phyloP scores from a whole-genome alignment of 2,797 vertebrate species.

The Dendrocincla fuliginosa region DNA sequence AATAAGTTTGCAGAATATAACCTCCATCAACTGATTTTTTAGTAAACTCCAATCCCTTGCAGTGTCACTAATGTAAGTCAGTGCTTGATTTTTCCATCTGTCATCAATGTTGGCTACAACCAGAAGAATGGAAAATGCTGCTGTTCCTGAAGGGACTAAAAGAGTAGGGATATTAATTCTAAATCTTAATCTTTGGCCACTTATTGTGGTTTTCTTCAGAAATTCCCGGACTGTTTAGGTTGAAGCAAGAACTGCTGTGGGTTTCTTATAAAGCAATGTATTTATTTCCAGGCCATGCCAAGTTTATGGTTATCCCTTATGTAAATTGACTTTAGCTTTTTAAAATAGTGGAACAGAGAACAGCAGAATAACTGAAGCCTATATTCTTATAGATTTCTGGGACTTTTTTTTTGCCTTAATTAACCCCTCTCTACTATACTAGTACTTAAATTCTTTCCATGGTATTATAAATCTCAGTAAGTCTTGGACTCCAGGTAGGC shows the following conservation, averaged over 20 bases:
- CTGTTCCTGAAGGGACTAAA: not conserved
- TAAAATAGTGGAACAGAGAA: not conserved
- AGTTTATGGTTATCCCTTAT: not conserved
- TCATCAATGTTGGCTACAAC: not conserved
- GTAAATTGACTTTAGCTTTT: not conserved
- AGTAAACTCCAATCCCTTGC: not conserved
- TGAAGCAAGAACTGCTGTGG: not conserved
- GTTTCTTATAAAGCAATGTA: not conserved
- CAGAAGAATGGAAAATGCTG: not conserved
- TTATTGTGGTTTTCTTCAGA: not conserved
- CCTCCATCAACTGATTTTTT: not conserved
- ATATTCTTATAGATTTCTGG: not conserved
- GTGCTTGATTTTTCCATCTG: not conserved
- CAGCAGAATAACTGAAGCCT: not conserved
- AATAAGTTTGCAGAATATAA: not conserved
- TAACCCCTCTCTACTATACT: not conserved
- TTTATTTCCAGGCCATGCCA: not conserved
- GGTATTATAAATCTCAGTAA: not conserved
- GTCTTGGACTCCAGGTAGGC: not conserved
- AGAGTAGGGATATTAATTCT: not conserved
- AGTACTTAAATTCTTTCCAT: not conserved
- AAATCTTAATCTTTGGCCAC: not conserved
- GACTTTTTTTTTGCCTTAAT: rapidly evolving
- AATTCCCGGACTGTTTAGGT: not conserved
- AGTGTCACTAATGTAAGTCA: not conserved